Evolutionary conservation across 2,113 vertebrate species (phyloP).

Genomic region (Tor tambroides): DNA sequence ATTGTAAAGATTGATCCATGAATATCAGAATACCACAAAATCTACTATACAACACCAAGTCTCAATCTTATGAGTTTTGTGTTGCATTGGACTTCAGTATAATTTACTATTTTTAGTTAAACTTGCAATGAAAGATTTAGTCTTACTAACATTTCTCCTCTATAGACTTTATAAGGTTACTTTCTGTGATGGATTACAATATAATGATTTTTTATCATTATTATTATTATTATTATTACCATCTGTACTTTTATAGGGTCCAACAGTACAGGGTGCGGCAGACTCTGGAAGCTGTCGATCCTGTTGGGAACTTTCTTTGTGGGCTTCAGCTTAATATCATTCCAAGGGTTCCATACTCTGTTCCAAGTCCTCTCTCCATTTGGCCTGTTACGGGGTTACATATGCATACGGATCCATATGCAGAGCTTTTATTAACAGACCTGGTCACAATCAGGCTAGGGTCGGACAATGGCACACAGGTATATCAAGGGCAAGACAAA

Average conservation of each 20-base stretch:
- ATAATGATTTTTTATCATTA: no score
- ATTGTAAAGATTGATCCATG: background rate
- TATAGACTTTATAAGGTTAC: background rate
- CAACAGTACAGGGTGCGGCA: background rate
- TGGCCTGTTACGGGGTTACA: no score
- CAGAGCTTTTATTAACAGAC: no score
- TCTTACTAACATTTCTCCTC: background rate
- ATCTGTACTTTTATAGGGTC: background rate
- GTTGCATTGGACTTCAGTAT: no score
- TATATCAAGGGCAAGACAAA: no score
- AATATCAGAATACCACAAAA: background rate
- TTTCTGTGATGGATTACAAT: background rate
- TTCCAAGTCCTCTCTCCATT: no score
- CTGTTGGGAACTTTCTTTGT: background rate
- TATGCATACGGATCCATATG: no score
- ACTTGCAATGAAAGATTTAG: background rate
- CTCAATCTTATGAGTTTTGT: no score
- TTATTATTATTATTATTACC: background rate
- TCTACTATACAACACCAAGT: background rate
- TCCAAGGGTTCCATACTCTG: background rate
- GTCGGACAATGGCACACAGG: no score
- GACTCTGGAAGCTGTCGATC: background rate
- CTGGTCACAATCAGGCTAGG: no score
- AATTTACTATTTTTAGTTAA: no score
- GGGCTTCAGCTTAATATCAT: background rate